A percentile compares a stretch with the other conserved stretches of the same genome.
These are phyloP conservation scores for Drosophila kambysellisi DNA, from an alignment of 2,888 invertebrate species.

Conservation along the genomic window DNA sequence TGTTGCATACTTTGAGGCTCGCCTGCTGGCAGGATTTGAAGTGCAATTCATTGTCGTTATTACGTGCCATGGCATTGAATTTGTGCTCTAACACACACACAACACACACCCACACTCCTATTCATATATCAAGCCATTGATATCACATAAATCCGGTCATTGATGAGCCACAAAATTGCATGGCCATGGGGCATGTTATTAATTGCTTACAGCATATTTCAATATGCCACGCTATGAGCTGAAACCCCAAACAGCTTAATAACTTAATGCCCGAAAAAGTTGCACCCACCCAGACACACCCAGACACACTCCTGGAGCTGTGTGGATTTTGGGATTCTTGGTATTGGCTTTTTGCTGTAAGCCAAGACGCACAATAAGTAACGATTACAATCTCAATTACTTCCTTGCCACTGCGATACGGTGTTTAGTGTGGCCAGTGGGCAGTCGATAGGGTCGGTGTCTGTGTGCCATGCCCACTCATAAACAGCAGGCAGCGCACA, in stretches of 20 bases:
- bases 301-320: neutral
- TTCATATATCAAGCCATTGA: conserved; percentile 23
- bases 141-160: conserved; percentile 46
- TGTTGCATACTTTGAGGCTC: conserved; percentile 61
- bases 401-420: conserved; percentile 39
- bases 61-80: conserved; percentile 79
- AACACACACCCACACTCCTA: neutral
- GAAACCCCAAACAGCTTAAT: conserved; percentile 63
- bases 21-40: conserved; percentile 56
- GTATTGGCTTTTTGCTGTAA: conserved; percentile 40
- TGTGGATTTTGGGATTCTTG: conserved; percentile 18
- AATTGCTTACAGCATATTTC: conserved; percentile 76
- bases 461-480: conserved; percentile 60
- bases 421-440: conserved; percentile 26
- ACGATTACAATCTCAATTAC: conserved; percentile 82
- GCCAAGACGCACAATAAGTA: conserved; percentile 69
- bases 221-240: conserved; percentile 50
- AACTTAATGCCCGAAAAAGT: conserved; percentile 74
- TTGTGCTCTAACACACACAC: conserved; percentile 27
- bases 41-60: conserved; percentile 79
- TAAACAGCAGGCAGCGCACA: conserved; percentile 55
- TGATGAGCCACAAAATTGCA: conserved; percentile 57
- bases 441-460: neutral
- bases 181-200: conserved; percentile 63
- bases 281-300: conserved; percentile 36